Percentiles rank a stretch among this genome's conserved stretches.
phyloP scores from a whole-genome alignment of 2,888 invertebrate genomes.

The Melanostoma mellinum region DNA sequence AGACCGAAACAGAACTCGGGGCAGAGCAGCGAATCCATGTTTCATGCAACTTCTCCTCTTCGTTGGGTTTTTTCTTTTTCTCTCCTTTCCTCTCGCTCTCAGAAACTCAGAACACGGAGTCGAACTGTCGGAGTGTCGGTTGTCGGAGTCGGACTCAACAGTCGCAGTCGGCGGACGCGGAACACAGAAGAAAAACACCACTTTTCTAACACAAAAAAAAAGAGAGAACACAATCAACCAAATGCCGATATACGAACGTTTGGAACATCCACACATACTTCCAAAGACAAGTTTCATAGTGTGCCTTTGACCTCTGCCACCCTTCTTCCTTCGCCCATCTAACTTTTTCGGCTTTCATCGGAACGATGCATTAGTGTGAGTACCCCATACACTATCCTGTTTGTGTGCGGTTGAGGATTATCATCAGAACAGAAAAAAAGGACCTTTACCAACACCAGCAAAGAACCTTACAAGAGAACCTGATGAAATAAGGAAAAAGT shows the following conservation, averaged over 20 bases:
- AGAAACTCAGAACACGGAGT: conserved; percentile 27
- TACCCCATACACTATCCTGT: neutral
- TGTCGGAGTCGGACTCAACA: too few species aligned
- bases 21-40: conserved; percentile 48
- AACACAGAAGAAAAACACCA: conserved; percentile 44
- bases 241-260: conserved; percentile 28
- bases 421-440: conserved; percentile 28
- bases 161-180: too few species aligned
- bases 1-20: too few species aligned
- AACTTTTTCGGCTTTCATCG: neutral
- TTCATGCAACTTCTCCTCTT: conserved; percentile 63
- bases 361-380: conserved; percentile 4
- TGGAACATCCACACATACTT: conserved; percentile 11
- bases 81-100: conserved; percentile 47
- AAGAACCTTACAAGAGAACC: conserved; percentile 22
- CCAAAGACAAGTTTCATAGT: conserved; percentile 18
- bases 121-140: too few species aligned
- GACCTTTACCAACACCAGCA: conserved; percentile 31
- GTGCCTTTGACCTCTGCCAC: conserved; percentile 68
- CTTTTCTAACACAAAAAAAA: conserved; percentile 60
- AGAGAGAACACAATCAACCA: conserved; percentile 39
- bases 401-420: neutral
- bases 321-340: conserved; percentile 27
- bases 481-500: conserved; percentile 42
- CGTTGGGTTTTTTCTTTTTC: conserved; percentile 32